phyloP scores from a whole-genome alignment of 2,113 vertebrate genomes.

The Rhinichthys klamathensis region DNA sequence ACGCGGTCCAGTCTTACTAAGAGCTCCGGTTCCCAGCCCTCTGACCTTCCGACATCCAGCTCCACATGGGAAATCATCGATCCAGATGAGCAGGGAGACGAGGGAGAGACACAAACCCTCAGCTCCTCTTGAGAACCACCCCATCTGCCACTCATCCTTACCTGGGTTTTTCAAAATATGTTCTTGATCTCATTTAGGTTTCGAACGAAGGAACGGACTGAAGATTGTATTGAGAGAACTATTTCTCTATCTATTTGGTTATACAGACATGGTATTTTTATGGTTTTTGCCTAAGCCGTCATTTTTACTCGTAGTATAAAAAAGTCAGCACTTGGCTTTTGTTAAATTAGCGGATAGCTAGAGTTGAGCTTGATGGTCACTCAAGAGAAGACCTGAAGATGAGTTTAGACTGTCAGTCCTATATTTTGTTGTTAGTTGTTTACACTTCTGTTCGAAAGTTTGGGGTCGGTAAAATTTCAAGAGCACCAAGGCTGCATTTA shows the following conservation, averaged over 20 bases:
- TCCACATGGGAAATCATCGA: slow-evolving; percentile 84
- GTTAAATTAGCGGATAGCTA: background rate
- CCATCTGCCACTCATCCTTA: background rate
- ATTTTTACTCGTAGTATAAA: background rate
- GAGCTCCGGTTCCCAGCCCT: slow-evolving; percentile 48
- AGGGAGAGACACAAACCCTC: slow-evolving; percentile 50
- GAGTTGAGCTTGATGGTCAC: background rate
- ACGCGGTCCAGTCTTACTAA: slow-evolving; percentile 70
- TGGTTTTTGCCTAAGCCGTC: background rate
- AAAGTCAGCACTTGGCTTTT: slow-evolving; percentile 7
- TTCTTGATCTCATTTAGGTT: background rate
- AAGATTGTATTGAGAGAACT: background rate
- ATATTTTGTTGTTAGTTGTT: background rate
- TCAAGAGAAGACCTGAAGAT: background rate
- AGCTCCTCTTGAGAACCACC: slow-evolving; percentile 49
- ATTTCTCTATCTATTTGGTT: background rate
- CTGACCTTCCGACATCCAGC: slow-evolving; percentile 66
- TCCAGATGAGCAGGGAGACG: slow-evolving; percentile 64
- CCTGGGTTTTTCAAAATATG: background rate
- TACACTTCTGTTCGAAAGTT: background rate
- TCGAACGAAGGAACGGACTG: background rate
- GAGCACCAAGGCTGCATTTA: background rate
- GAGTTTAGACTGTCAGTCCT: background rate
- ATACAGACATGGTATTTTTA: background rate
- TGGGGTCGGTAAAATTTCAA: background rate